A percentile compares a stretch with the other conserved stretches of the same genome.
Conservation (phyloP, 2,888 invertebrate genomes). For the Melinopterus prodromus region DNA sequence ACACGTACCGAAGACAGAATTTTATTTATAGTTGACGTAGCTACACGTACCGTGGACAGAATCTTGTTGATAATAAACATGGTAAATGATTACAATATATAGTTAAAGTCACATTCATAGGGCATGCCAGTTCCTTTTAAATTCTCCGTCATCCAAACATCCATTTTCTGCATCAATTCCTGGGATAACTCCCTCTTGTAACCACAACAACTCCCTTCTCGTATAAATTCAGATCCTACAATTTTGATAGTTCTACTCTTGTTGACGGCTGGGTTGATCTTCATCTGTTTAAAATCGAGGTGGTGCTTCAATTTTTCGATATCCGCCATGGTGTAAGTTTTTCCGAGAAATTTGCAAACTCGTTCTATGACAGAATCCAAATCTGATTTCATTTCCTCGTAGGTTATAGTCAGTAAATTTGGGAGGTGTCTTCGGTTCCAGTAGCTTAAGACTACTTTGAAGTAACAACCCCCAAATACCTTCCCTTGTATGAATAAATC, state of each 20-base stretch:
- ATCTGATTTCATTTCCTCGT: slow-evolving; percentile 53
- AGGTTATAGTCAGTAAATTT: slow-evolving; percentile 34
- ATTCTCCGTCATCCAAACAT: neutral
- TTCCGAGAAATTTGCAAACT: slow-evolving; percentile 58
- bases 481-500: slow-evolving; percentile 58
- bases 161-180: slow-evolving; percentile 8
- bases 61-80: too few species aligned
- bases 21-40: too few species aligned
- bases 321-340: slow-evolving; percentile 52
- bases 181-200: neutral
- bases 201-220: slow-evolving; percentile 1
- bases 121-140: neutral
- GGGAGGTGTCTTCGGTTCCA: slow-evolving; percentile 29
- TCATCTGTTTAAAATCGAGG: slow-evolving; percentile 63
- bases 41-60: too few species aligned
- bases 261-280: slow-evolving; percentile 62
- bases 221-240: neutral
- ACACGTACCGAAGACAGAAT: too few species aligned
- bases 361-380: slow-evolving; percentile 56
- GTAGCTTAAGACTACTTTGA: slow-evolving; percentile 24
- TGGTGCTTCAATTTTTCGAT: slow-evolving; percentile 57
- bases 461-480: slow-evolving; percentile 35
- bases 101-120: neutral
- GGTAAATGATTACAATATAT: too few species aligned
- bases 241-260: neutral